phyloP scores from a whole-genome alignment of 2,797 vertebrate species.

The Miichthys miiuy region DNA sequence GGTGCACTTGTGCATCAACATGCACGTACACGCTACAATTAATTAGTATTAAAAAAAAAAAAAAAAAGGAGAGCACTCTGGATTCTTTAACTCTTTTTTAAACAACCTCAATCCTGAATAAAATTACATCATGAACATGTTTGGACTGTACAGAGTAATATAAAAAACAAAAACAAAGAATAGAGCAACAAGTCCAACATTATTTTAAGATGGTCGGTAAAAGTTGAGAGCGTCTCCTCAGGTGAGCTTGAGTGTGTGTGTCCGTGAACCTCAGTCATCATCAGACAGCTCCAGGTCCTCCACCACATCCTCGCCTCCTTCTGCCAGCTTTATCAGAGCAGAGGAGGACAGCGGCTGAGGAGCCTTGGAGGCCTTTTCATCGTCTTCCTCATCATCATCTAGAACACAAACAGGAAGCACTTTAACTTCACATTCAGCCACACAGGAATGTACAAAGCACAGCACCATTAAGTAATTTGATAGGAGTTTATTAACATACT shows the following conservation, averaged over 20 bases:
- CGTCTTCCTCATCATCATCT: conserved; percentile 66
- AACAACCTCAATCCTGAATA: conserved; percentile 41
- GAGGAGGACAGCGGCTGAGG: conserved; percentile 80
- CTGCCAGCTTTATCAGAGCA: conserved; percentile 88
- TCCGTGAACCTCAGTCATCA: conserved; percentile 79
- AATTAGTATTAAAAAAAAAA: conserved; percentile 20
- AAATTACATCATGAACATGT: conserved; percentile 53
- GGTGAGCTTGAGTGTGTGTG: neutral
- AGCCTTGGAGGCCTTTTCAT: conserved; percentile 58
- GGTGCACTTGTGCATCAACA: conserved; percentile 39
- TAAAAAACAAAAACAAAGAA: conserved; percentile 42
- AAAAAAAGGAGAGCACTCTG: neutral
- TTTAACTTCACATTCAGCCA: conserved; percentile 5
- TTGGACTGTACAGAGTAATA: conserved; percentile 63
- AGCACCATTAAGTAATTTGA: too few species aligned
- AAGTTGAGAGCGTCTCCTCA: neutral
- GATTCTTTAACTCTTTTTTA: conserved; percentile 31
- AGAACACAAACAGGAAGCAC: conserved; percentile 44
- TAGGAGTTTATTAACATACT: neutral
- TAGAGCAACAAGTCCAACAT: conserved; percentile 25
- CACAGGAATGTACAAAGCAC: neutral
- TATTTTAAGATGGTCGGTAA: neutral
- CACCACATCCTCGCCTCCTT: conserved; percentile 91
- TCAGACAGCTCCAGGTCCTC: conserved; percentile 94
- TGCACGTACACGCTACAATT: conserved; percentile 34